These are phyloP conservation scores for Harmothoe impar DNA, from an alignment of 2,888 invertebrate genomes.

Conservation along the genomic window DNA sequence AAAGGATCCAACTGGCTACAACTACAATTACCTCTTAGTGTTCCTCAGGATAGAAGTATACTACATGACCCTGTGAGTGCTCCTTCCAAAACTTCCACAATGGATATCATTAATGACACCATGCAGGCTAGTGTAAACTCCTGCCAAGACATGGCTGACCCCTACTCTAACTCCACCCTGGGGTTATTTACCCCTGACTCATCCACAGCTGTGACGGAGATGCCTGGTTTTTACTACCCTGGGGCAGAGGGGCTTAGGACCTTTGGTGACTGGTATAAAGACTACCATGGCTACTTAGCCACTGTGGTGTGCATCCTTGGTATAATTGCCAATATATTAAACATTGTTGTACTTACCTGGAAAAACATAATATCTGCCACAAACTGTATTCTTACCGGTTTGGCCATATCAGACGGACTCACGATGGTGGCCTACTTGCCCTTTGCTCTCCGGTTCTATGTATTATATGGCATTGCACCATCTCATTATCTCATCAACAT, in stretches of 20 bases:
- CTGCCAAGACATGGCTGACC: background rate
- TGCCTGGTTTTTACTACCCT: conserved; percentile 44
- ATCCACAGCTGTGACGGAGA: background rate
- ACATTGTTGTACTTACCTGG: conserved; percentile 91
- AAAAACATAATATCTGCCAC: conserved; percentile 93
- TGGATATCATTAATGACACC: background rate
- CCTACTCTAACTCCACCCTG: background rate
- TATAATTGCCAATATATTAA: conserved; percentile 93
- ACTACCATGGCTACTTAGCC: conserved; percentile 91
- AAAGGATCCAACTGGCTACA: too few species aligned
- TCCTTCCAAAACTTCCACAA: background rate
- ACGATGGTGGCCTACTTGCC: conserved; percentile 96
- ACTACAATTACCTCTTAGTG: too few species aligned
- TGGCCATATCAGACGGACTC: conserved; percentile 95
- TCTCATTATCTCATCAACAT: too few species aligned
- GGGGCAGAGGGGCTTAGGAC: conserved; percentile 46
- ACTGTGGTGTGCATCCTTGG: conserved; percentile 93
- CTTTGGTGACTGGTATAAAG: conserved; percentile 68
- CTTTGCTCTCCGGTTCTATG: conserved; percentile 89
- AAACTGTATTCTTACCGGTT: conserved; percentile 90
- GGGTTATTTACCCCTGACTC: background rate
- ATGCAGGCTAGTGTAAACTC: background rate
- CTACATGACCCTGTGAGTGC: too few species aligned
- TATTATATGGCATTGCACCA: conserved; percentile 74
- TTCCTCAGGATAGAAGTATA: too few species aligned